phyloP scores from a whole-genome alignment of 2,888 invertebrate species.

The Drosophila merina region DNA sequence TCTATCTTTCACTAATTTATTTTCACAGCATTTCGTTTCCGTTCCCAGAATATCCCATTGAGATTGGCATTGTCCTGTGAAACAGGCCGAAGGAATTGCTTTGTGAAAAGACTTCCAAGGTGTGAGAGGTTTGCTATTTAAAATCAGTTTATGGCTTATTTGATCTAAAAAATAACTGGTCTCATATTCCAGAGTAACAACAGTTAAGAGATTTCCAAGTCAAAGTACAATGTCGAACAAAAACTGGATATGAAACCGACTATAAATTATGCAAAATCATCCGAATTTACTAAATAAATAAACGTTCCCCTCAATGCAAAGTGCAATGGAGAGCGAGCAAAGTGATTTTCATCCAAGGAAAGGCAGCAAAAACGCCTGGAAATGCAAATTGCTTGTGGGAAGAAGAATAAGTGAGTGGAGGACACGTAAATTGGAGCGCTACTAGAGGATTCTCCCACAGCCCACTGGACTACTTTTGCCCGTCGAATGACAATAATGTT shows the following conservation, averaged over 20 bases:
- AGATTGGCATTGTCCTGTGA: constrained; percentile 49
- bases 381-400: constrained; percentile 42
- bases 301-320: constrained; percentile 26
- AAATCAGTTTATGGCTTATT: background rate
- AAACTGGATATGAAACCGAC: background rate
- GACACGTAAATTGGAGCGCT: constrained; percentile 39
- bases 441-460: constrained; percentile 48
- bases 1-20: constrained; percentile 48
- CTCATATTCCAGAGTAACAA: constrained; percentile 7
- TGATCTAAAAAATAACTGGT: background rate
- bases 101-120: constrained; percentile 17
- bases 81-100: constrained; percentile 47
- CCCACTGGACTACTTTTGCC: constrained; percentile 48
- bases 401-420: constrained; percentile 28
- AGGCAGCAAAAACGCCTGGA: background rate
- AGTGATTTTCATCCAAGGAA: constrained; percentile 7
- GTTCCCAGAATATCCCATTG: constrained; percentile 44
- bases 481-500: constrained; percentile 49
- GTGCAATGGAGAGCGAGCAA: constrained; percentile 24
- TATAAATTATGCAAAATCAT: constrained; percentile 41
- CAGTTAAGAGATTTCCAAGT: background rate
- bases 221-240: constrained; percentile 4
- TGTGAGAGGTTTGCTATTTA: constrained; percentile 1
- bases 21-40: constrained; percentile 65
- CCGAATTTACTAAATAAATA: constrained; percentile 40